A percentile compares a stretch with the other conserved stretches of the same genome.
phyloP scores from a whole-genome alignment of 1,140 invertebrate genomes.

The Drosophila sechellia region DNA sequence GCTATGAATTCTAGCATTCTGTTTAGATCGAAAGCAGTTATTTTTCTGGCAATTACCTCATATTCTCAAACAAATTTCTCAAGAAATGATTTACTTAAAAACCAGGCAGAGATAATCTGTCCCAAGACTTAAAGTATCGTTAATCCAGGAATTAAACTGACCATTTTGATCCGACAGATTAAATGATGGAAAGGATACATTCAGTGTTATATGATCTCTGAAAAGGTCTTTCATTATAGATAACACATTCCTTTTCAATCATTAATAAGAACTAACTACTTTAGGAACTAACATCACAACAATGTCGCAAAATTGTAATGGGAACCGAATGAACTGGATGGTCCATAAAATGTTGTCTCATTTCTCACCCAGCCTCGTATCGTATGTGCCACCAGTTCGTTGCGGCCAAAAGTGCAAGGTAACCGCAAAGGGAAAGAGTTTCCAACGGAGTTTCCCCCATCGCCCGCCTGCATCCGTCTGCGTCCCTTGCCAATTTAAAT shows the following conservation, averaged over 20 bases:
- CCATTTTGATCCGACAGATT: neutral
- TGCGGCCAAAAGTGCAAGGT: conserved; percentile 25
- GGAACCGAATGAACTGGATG: neutral
- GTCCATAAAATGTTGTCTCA: conserved; percentile 18
- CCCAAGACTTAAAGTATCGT: neutral
- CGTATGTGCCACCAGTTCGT: conserved; percentile 3
- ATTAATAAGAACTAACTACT: neutral
- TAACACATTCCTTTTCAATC: no score
- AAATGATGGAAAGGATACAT: neutral
- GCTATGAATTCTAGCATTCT: neutral
- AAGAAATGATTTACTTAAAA: neutral
- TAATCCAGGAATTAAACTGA: conserved; percentile 20
- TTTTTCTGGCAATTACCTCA: neutral
- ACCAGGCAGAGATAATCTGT: conserved; percentile 1
- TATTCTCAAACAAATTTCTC: neutral
- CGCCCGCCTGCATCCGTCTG: neutral
- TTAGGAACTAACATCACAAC: neutral
- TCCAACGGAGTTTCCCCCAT: neutral
- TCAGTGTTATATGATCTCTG: no score
- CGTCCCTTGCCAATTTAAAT: conserved; percentile 56
- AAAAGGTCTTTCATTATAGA: neutral
- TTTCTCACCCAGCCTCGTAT: conserved; percentile 6
- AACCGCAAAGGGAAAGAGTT: conserved; percentile 18
- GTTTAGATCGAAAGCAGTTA: neutral
- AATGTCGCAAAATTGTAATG: conserved; percentile 2